Conservation (phyloP, 2,888 invertebrate species). For the Drosophila meridiana region DNA sequence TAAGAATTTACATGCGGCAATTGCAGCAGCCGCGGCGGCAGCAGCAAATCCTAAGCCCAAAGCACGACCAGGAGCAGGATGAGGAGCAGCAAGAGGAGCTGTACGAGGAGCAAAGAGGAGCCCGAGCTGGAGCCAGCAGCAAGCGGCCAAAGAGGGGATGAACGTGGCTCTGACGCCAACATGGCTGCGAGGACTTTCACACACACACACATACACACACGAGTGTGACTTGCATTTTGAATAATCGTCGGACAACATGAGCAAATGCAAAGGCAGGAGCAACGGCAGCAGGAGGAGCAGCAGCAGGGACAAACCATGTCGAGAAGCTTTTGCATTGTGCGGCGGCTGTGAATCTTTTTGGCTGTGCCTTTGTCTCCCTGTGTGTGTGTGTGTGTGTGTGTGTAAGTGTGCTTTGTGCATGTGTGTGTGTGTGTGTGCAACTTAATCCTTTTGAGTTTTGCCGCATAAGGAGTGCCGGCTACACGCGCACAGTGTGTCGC, state of each 20-base stretch:
- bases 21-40: constrained; percentile 66
- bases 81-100: not conserved
- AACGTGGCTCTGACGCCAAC: constrained; percentile 67
- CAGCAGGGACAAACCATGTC: constrained; percentile 42
- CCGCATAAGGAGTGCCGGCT: constrained; percentile 68
- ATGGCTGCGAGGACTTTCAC: constrained; percentile 74
- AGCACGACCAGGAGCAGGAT: constrained; percentile 10
- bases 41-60: constrained; percentile 65
- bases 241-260: constrained; percentile 74
- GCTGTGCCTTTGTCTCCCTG: constrained; percentile 57
- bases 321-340: constrained; percentile 77
- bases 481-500: constrained; percentile 21
- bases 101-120: not conserved
- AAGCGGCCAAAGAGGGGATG: constrained; percentile 5
- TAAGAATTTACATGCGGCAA: constrained; percentile 83
- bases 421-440: constrained; percentile 37
- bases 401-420: constrained; percentile 29
- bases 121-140: not conserved
- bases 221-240: constrained; percentile 76
- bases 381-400: constrained; percentile 35
- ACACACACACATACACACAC: constrained; percentile 45
- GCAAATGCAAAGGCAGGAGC: constrained; percentile 14
- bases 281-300: constrained; percentile 6
- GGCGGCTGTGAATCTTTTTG: constrained; percentile 73
- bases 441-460: constrained; percentile 82